These are phyloP conservation scores for Carassius auratus DNA, from an alignment of 2,113 vertebrate genomes.

Conservation along the genomic window DNA sequence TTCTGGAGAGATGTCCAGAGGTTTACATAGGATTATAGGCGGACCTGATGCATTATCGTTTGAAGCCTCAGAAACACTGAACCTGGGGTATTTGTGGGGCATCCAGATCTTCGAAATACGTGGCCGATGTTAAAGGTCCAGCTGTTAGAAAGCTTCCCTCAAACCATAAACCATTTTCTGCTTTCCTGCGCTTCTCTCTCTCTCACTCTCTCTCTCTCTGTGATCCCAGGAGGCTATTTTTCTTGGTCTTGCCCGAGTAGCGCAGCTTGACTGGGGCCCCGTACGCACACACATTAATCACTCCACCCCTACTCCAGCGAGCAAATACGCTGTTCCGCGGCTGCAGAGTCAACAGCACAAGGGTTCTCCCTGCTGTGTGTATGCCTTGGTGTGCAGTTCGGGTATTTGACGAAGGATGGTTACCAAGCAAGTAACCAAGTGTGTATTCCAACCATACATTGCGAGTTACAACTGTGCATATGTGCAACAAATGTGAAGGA, in stretches of 20 bases:
- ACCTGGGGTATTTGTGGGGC: not conserved
- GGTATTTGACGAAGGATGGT: not conserved
- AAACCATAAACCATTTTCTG: constrained; percentile 28
- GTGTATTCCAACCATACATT: not conserved
- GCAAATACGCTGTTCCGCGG: constrained; percentile 15
- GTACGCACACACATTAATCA: constrained; percentile 51
- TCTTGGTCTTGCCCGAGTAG: constrained; percentile 56
- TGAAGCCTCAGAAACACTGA: constrained; percentile 24
- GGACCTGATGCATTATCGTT: constrained; percentile 14
- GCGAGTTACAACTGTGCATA: not conserved
- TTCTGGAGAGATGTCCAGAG: constrained; percentile 21
- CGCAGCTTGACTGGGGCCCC: constrained; percentile 25
- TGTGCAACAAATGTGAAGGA: not conserved
- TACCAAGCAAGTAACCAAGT: not conserved
- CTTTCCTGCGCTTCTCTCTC: constrained; percentile 25
- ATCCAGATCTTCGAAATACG: constrained; percentile 14
- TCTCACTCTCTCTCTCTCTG: constrained; percentile 33
- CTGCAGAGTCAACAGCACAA: constrained; percentile 28
- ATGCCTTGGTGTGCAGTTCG: not conserved
- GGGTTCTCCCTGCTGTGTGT: constrained; percentile 18
- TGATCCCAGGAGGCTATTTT: constrained; percentile 55
- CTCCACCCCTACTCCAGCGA: not conserved
- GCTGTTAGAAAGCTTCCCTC: constrained; percentile 43
- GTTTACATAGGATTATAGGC: constrained; percentile 20
- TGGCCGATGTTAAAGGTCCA: constrained; percentile 29